phyloP scores from a whole-genome alignment of 2,888 invertebrate genomes.

The Harpalus rubripes region DNA sequence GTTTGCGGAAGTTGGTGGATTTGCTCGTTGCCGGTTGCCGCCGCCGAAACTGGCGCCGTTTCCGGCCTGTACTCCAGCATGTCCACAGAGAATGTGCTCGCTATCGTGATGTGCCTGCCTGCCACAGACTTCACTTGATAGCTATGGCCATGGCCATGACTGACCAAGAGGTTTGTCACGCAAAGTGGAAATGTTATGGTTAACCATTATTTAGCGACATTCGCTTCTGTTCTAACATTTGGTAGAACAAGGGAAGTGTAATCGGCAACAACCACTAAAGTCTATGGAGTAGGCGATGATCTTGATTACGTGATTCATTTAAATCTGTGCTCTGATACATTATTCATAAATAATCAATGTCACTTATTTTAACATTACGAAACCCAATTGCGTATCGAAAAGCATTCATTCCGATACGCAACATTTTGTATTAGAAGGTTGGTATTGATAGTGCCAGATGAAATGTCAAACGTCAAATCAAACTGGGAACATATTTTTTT shows the following conservation, averaged over 20 bases:
- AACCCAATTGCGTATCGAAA: too few relatives aligned
- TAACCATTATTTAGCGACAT: background rate
- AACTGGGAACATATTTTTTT: too few relatives aligned
- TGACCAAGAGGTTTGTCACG: constrained; percentile 23
- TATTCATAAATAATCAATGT: too few relatives aligned
- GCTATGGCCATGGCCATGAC: background rate
- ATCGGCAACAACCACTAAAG: background rate
- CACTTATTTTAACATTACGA: too few relatives aligned
- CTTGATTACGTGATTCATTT: background rate
- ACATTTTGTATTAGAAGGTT: too few relatives aligned
- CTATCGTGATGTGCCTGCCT: constrained; percentile 3
- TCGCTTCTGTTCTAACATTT: background rate
- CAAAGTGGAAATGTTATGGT: constrained; percentile 32
- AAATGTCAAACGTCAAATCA: too few relatives aligned
- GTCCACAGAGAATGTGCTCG: constrained; percentile 7
- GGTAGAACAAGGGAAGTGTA: background rate
- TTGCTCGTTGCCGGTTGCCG: constrained; percentile 18
- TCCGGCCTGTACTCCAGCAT: constrained; percentile 1
- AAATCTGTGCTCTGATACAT: background rate
- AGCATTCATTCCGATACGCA: too few relatives aligned
- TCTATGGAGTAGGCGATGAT: background rate
- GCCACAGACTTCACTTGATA: background rate
- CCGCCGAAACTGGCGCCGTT: too few relatives aligned
- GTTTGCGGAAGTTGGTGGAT: constrained; percentile 59
- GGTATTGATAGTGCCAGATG: too few relatives aligned